Percentiles rank a stretch among this genome's conserved stretches.
These are phyloP conservation scores for Octopus bimaculoides DNA, from an alignment of 1,140 invertebrate species.

Conservation along the genomic window DNA sequence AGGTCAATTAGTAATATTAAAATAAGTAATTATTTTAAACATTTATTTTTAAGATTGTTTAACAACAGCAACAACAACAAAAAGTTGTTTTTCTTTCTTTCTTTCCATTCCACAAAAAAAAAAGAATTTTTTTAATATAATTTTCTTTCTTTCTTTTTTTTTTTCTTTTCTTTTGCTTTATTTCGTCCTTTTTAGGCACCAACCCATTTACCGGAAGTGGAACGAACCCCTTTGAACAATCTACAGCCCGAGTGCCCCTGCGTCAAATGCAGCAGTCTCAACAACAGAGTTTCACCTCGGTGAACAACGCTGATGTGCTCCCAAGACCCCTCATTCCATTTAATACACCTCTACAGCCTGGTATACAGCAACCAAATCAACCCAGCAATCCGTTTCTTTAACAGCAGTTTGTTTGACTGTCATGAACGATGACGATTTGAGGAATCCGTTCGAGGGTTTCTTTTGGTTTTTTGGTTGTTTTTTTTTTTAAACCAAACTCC, in stretches of 20 bases:
- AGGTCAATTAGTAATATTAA: too few species aligned
- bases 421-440: too few species aligned
- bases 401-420: neutral
- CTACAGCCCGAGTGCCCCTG: constrained; percentile 34
- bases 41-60: too few species aligned
- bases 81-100: neutral
- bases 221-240: constrained; percentile 38
- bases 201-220: constrained; percentile 36
- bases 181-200: constrained; percentile 24
- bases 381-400: constrained; percentile 18
- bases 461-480: too few species aligned
- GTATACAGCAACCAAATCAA: constrained; percentile 25
- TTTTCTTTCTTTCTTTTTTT: neutral
- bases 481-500: too few species aligned
- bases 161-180: neutral
- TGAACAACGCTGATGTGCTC: constrained; percentile 26
- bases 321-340: constrained; percentile 38
- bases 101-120: neutral
- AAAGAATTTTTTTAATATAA: neutral
- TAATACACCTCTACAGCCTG: constrained; percentile 18
- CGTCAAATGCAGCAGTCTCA: constrained; percentile 30
- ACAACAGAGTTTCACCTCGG: constrained; percentile 35
- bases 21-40: too few species aligned
- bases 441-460: too few species aligned
- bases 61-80: neutral